phyloP scores from a whole-genome alignment of 2,113 vertebrate species.

The Mus spicilegus region DNA sequence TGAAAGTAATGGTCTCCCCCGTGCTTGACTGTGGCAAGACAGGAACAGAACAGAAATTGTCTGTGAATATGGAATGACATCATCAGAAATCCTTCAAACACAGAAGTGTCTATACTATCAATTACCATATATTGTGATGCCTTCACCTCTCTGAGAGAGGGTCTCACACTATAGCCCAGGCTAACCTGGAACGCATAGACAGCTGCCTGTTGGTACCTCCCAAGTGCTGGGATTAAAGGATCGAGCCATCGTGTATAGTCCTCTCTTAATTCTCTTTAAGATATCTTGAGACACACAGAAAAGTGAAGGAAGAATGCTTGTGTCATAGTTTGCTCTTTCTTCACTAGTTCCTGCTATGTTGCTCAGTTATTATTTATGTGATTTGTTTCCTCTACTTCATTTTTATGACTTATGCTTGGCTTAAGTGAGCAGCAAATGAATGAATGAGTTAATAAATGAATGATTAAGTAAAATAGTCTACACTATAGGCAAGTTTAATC shows the following conservation, averaged over 20 bases:
- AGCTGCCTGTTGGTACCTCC: no score
- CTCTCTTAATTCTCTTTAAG: neutral
- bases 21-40: neutral
- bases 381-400: neutral
- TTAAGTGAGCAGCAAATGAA: neutral
- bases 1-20: neutral
- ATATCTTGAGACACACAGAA: neutral
- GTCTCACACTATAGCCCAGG: neutral
- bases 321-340: neutral
- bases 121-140: neutral
- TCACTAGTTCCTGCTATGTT: neutral
- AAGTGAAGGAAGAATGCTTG: neutral
- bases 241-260: neutral
- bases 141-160: neutral
- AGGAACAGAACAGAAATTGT: conserved; percentile 6
- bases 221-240: neutral
- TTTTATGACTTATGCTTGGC: neutral
- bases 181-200: neutral
- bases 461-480: neutral
- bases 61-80: neutral
- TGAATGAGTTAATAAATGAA: conserved; percentile 11
- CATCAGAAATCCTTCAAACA: neutral
- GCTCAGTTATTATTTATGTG: neutral
- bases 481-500: neutral
- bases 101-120: neutral